A percentile compares a stretch with the other conserved stretches of the same genome.
Conservation (phyloP, 2,113 vertebrate species). For the Mirounga angustirostris region DNA sequence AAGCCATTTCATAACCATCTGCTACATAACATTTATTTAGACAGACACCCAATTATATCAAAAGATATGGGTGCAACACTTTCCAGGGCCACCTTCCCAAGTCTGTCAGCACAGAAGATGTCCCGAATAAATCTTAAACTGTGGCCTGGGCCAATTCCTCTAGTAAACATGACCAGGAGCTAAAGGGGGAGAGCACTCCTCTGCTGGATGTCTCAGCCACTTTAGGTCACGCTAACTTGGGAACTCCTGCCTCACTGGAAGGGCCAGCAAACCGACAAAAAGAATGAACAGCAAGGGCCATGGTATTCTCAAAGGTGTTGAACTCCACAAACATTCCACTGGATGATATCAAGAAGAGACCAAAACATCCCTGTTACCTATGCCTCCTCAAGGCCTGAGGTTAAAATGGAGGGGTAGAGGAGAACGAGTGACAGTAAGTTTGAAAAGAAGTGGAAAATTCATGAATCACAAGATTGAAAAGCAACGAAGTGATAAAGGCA, state of each 20-base stretch:
- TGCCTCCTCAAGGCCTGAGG: background rate
- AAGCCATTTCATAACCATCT: conserved; percentile 68
- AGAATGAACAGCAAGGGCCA: background rate
- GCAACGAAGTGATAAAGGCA: background rate
- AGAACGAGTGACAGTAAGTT: background rate
- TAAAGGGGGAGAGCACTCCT: background rate
- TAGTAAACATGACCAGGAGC: background rate
- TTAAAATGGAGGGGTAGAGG: background rate
- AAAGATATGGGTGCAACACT: conserved; percentile 54
- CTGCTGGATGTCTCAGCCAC: background rate
- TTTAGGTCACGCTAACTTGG: background rate
- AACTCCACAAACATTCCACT: background rate
- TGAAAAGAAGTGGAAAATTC: conserved; percentile 44
- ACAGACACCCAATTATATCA: conserved; percentile 69
- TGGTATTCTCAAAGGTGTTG: background rate
- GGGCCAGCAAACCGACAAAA: background rate
- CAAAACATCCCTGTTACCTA: background rate
- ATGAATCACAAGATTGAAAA: conserved; percentile 27
- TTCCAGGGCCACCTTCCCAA: conserved; percentile 54
- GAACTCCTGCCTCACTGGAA: background rate
- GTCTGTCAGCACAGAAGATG: background rate
- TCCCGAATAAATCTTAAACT: background rate
- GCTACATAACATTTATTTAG: conserved; percentile 70
- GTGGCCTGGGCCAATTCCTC: background rate
- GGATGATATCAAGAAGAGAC: background rate